Base-by-base conservation (phyloP, 2,888 invertebrate genomes). In the Boloria euphrosyne region DNA sequence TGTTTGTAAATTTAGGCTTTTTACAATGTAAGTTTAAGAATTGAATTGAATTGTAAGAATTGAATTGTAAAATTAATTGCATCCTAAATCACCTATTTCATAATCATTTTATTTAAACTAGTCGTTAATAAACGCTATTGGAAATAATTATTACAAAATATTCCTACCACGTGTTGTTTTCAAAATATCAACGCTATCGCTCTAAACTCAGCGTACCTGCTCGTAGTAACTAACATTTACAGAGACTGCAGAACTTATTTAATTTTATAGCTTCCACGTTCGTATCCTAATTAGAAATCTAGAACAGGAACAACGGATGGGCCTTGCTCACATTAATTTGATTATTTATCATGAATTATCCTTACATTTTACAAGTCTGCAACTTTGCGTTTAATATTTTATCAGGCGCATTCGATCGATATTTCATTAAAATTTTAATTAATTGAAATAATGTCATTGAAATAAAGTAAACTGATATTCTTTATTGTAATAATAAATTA, bases 241-340 rank as follows among this genome's bases (percentile, higher is more conserved):
- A 55, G 55, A 49, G 60, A 66, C 54, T 70, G 66, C 50, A 51
- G 53, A 60, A 62, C 62, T 68, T 59, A 53, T 66, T 66, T 66
- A 50, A 68, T 67, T 67, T 67, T 62, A 66, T 69, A 47, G 62
- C 54, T 59, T 47, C 51, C 55, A 55, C 64, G 53, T 58, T 66
- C 64, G 50, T 70, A 73, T 73, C 73, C 71, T 72, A 73, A 73
- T 73, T 73, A 72, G 68, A 73, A 71, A 73, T 73, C 73, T 73
- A 67, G 69, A 72, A 72, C 68, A 67, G 63, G 50, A 57, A 49
- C 68, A 55, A 18, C 50, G 53, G 55, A 55, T 63, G 53, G 62
- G 52, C 54, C 49, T 58, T 57, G 61, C 53, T 46, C 43, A 51
- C 52, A 64, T 49, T 67, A 66, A 68, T 68, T 67, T 52, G 53